Percentiles rank a stretch among this genome's conserved stretches.
Conservation (phyloP, 2,888 invertebrate genomes). For the Norana najaformis region DNA sequence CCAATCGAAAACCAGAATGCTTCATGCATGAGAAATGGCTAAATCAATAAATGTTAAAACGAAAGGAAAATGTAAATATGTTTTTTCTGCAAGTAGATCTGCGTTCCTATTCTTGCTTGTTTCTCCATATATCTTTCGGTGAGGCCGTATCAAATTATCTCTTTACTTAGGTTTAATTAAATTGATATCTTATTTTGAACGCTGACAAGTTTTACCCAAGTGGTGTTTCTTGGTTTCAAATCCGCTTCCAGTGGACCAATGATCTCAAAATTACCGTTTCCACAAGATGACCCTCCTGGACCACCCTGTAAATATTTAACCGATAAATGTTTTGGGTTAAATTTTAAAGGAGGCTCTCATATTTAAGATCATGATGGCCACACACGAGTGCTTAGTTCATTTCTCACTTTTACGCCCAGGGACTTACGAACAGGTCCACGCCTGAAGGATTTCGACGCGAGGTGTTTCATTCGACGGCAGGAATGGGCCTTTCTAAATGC, state of each 20-base stretch:
- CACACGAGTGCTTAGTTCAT: too few species aligned
- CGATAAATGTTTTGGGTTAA: not conserved
- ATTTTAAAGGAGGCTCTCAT: too few species aligned
- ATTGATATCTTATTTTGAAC: not conserved
- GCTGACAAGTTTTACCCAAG: slow-evolving; percentile 40
- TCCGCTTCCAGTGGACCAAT: slow-evolving; percentile 42
- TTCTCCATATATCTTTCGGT: not conserved
- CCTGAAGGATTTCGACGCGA: too few species aligned
- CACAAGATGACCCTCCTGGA: slow-evolving; percentile 44
- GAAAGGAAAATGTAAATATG: not conserved
- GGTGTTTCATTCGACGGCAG: too few species aligned
- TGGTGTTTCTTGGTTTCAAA: slow-evolving; percentile 38
- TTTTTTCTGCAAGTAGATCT: too few species aligned
- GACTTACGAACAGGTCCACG: too few species aligned
- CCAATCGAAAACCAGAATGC: too few species aligned
- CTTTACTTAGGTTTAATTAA: not conserved
- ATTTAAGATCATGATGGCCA: too few species aligned
- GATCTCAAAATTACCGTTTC: slow-evolving; percentile 46
- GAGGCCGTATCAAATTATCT: not conserved
- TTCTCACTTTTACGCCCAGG: too few species aligned
- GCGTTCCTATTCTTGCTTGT: too few species aligned
- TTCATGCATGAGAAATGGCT: not conserved
- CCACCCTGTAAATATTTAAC: slow-evolving; percentile 42
- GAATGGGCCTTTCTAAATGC: too few species aligned
- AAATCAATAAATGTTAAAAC: not conserved